Percentiles rank a stretch among this genome's conserved stretches.
These are phyloP conservation scores for Zaprionus ornatus DNA, from an alignment of 1,140 invertebrate species.

Conservation along the genomic window DNA sequence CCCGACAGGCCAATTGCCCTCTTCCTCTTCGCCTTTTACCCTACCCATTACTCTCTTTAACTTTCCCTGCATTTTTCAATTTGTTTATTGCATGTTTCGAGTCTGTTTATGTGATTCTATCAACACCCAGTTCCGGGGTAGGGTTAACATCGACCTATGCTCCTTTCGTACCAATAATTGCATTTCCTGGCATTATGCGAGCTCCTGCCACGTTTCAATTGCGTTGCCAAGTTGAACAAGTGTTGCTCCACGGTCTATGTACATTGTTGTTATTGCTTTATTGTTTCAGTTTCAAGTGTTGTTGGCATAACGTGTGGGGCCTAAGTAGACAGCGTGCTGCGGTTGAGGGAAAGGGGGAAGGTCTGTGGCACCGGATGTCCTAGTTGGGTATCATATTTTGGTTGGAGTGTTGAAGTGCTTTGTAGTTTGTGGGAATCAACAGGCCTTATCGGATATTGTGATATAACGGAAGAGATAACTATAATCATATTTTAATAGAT, in stretches of 20 bases:
- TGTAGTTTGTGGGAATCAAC: background rate
- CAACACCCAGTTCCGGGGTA: slow-evolving; percentile 49
- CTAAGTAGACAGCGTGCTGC: slow-evolving; percentile 43
- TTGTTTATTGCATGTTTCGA: slow-evolving; percentile 76
- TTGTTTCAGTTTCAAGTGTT: slow-evolving; percentile 56
- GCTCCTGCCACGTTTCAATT: slow-evolving; percentile 55
- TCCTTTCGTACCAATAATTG: slow-evolving; percentile 60
- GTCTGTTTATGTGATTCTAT: slow-evolving; percentile 78
- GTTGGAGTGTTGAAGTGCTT: background rate
- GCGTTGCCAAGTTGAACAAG: slow-evolving; percentile 37
- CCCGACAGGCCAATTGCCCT: slow-evolving; percentile 4
- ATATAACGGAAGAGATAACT: background rate
- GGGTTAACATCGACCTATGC: background rate
- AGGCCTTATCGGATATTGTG: background rate
- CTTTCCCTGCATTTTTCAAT: slow-evolving; percentile 50
- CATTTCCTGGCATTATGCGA: slow-evolving; percentile 64
- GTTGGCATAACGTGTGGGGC: slow-evolving; percentile 62
- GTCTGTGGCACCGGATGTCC: background rate
- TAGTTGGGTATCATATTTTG: background rate
- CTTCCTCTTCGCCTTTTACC: background rate
- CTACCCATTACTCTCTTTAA: background rate
- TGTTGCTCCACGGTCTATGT: slow-evolving; percentile 24
- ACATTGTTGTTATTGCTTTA: slow-evolving; percentile 11
- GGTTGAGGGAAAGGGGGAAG: slow-evolving; percentile 27
- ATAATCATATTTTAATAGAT: background rate